phyloP scores from a whole-genome alignment of 2,113 vertebrate species.

The Eulemur macaco region DNA sequence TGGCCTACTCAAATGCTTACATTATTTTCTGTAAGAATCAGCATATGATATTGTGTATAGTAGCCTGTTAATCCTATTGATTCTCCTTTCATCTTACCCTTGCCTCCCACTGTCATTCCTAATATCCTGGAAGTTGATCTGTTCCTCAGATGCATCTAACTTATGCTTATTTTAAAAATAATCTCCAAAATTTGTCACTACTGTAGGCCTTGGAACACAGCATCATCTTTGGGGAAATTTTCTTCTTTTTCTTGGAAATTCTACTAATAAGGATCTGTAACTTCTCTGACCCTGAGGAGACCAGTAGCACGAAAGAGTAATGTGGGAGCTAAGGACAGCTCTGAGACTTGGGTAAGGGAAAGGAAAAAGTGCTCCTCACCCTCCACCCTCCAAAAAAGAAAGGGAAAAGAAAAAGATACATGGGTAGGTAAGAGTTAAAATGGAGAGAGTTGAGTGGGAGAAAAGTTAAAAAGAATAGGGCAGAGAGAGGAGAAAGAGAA shows the following conservation, averaged over 20 bases:
- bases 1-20: not conserved
- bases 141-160: slow-evolving; percentile 15
- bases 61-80: not conserved
- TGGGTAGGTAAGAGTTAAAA: not conserved
- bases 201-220: not conserved
- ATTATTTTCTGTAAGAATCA: slow-evolving; percentile 52
- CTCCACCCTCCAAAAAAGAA: not conserved
- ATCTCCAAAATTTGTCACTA: not conserved
- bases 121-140: not conserved
- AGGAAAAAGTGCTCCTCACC: not conserved
- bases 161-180: not conserved
- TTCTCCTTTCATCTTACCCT: slow-evolving; percentile 6
- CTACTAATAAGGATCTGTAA: not conserved
- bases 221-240: not conserved
- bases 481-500: not conserved
- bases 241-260: not conserved
- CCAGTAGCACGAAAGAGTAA: not conserved
- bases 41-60: not conserved
- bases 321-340: not conserved
- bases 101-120: not conserved
- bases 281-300: not conserved
- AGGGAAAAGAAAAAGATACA: not conserved
- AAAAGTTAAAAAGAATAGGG: not conserved
- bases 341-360: not conserved
- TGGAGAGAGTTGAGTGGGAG: not conserved